Evolutionary conservation across 2,888 invertebrate species (phyloP).

Genomic region (Sericinus montela): DNA sequence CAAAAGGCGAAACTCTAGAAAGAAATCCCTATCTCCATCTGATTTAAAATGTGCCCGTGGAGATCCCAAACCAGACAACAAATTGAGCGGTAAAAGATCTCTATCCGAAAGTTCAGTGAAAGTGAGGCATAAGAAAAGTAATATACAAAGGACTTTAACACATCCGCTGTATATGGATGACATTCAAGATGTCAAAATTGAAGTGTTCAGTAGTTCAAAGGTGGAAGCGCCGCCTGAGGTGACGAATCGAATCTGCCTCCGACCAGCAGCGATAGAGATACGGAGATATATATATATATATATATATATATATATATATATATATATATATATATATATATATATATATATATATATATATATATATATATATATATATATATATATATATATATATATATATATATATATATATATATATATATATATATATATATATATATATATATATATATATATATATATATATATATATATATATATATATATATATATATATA

Average conservation of each 20-base stretch:
- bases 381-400: too few relatives aligned
- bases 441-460: too few relatives aligned
- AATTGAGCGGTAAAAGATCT: slow-evolving; percentile 58
- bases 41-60: slow-evolving; percentile 60
- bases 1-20: slow-evolving; percentile 71
- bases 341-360: too few relatives aligned
- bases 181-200: slow-evolving; percentile 53
- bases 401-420: too few relatives aligned
- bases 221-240: slow-evolving; percentile 57
- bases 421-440: too few relatives aligned
- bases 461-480: too few relatives aligned
- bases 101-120: slow-evolving; percentile 71
- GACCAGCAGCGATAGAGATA: slow-evolving; percentile 72
- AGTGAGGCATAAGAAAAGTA: slow-evolving; percentile 71
- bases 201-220: slow-evolving; percentile 53
- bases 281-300: too few relatives aligned
- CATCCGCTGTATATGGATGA: slow-evolving; percentile 65
- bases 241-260: slow-evolving; percentile 71
- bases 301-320: too few relatives aligned
- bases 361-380: too few relatives aligned
- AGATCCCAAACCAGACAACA: slow-evolving; percentile 57
- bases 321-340: too few relatives aligned
- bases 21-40: slow-evolving; percentile 73
- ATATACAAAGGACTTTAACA: slow-evolving; percentile 70
- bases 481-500: too few relatives aligned